Base-by-base conservation (phyloP, 2,113 vertebrate genomes). In the Myotis lucifugus region DNA sequence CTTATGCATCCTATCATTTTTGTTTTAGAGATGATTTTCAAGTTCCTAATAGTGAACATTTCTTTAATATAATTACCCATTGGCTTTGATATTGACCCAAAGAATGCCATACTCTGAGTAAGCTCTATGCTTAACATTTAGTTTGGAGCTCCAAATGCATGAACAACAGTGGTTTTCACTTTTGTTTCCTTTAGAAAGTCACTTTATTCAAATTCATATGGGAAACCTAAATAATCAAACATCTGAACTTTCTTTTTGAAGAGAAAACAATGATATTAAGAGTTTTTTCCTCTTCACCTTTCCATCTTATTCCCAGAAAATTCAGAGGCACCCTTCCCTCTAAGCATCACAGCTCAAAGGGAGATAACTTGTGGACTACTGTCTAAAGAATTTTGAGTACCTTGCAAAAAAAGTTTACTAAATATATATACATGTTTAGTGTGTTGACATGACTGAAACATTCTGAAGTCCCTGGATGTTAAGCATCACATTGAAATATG, bases 401-500 rank as follows among this genome's bases (percentile, higher is more conserved):
- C 32, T 90, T 78, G 42, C 9, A 85, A 56, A 67, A 85, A 67
- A 23, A 48, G 7, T 64, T 93, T 76, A 48, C 90, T 74, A 83
- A 83, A 46, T 67, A 83, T 59, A 37, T 52, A 78, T 54, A 27
- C 10, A 8, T 76, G 21, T 50, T 82, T 78, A 78, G 14, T 91
- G 48, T 73, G 67, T 84, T 90, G 48, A 93, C 42, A 42, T 83
- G 78, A 89, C 54, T 77, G 86, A 89, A 90, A 67, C 32, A 70
- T 64, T 88, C 19, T 95, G 69, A 95, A 69, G 50, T 56, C 40
- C 25, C 40, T 79, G 34, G 32, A 50, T 93, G 73, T 82, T 46
- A 91, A 69, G 54, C 23, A 85, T 96, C 34, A 76, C 46, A 29
- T 0, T 89, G 74, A 95, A 97, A 86, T 94, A 86, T 79, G 64